Percentiles rank a stretch among this genome's conserved stretches.
Evolutionary conservation across 1,140 invertebrate species (phyloP).

Genomic region (Diuraphis noxia): DNA sequence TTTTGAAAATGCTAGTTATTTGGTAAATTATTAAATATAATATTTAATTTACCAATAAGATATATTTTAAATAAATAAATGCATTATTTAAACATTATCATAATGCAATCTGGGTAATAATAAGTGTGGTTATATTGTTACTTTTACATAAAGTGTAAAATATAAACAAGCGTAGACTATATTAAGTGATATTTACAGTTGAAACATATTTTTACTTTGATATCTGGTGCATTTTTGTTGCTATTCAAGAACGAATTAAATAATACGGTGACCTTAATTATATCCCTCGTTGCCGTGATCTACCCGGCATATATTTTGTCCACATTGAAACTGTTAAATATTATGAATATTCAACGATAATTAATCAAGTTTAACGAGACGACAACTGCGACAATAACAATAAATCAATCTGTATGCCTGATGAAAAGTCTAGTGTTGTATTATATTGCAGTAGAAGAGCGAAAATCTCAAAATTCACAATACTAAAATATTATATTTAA

Average conservation of each 20-base stretch:
- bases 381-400: conserved; percentile 10
- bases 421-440: neutral
- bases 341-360: conserved; percentile 25
- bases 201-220: neutral
- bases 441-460: conserved; percentile 7
- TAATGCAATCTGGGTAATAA: neutral
- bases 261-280: neutral
- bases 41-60: neutral
- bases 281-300: neutral
- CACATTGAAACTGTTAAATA: conserved; percentile 5
- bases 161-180: neutral
- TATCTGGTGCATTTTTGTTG: neutral
- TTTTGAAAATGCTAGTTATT: too few species aligned
- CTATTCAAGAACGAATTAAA: neutral
- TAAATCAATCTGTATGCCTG: neutral
- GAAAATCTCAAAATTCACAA: neutral
- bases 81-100: neutral
- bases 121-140: neutral
- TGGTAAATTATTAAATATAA: too few species aligned
- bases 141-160: neutral
- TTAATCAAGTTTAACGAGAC: conserved; percentile 28
- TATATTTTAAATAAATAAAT: neutral
- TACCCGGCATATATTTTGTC: neutral
- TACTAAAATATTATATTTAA: neutral
- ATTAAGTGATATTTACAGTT: neutral